Evolutionary conservation across 2,113 vertebrate genomes (phyloP), one percentile per base, ranked within the genome.

Genomic region (Chunga burmeisteri): DNA sequence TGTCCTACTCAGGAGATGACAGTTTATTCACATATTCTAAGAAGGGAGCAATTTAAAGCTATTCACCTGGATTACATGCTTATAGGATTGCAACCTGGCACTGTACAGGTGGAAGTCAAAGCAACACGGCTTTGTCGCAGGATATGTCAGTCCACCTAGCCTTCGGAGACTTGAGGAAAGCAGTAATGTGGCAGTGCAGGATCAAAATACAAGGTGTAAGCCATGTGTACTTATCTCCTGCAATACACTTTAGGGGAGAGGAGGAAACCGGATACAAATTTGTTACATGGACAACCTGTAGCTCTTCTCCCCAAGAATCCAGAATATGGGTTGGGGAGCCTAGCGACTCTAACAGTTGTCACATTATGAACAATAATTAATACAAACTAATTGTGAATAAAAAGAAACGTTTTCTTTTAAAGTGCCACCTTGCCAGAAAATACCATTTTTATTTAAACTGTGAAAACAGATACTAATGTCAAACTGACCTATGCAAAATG

Each of bases 121-220:
- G 7, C 30, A 21, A 6, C 0, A 3, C 10, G 21, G 19, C 30
- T 58, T 29, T 56, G 29, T 9, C 1, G 0, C 50, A 46, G 47
- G 50, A 7, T 9, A 14, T 26, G 53, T 47, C 58, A 55, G 53
- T 11, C 27, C 44, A 18, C n/a, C 26, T 18, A 47, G 62, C n/a
- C 66, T 74, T 15, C 40, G 17, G 12, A 56, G 42, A 13, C 65
- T 44, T 40, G 27, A 61, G 42, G 36, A 61, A 74, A 42, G 63
- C 50, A 13, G 34, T 26, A 38, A 81, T 2, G 20, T 15, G 68
- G 53, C 65, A 29, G 1, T 80, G 50, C 77, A 89, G 72, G 40
- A 91, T 29, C 62, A 59, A 85, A 94, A 80, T 8, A 47, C 62
- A 26, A 63, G 36, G 61, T 56, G 32, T 38, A 26, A 92, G 38